Conservation (phyloP, 2,113 vertebrate genomes). For the Prietella phreatophila region DNA sequence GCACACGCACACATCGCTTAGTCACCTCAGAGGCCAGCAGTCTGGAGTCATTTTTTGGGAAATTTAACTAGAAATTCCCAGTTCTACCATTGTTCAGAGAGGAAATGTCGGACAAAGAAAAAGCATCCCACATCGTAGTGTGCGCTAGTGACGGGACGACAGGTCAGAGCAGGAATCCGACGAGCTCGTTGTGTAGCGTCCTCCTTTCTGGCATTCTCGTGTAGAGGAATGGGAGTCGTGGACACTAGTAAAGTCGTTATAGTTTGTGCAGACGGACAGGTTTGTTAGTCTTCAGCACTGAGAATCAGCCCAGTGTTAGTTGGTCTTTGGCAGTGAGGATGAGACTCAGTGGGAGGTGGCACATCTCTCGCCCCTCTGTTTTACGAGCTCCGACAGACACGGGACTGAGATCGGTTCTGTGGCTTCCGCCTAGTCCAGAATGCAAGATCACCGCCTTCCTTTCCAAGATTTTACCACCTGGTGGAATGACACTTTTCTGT, state of each 20-base stretch:
- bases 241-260: constrained; percentile 5
- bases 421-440: constrained; percentile 52
- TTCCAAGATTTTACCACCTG: constrained; percentile 2
- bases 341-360: constrained; percentile 63
- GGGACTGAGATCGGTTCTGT: constrained; percentile 64
- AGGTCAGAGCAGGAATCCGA: constrained; percentile 15
- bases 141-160: constrained; percentile 24
- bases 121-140: neutral
- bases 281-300: constrained; percentile 20
- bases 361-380: constrained; percentile 65
- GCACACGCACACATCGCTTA: constrained; percentile 10
- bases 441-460: constrained; percentile 39
- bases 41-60: constrained; percentile 6
- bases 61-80: neutral
- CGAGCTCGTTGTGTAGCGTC: constrained; percentile 4
- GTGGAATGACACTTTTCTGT: constrained; percentile 32
- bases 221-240: neutral
- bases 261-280: neutral
- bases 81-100: constrained; percentile 13
- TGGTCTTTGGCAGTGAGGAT: constrained; percentile 51
- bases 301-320: constrained; percentile 40
- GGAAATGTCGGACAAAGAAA: constrained; percentile 15
- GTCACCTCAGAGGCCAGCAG: constrained; percentile 28
- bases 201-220: constrained; percentile 14
- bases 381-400: constrained; percentile 64